Evolutionary conservation across 2,888 invertebrate species (phyloP).

Genomic region (Cotesia congregata): DNA sequence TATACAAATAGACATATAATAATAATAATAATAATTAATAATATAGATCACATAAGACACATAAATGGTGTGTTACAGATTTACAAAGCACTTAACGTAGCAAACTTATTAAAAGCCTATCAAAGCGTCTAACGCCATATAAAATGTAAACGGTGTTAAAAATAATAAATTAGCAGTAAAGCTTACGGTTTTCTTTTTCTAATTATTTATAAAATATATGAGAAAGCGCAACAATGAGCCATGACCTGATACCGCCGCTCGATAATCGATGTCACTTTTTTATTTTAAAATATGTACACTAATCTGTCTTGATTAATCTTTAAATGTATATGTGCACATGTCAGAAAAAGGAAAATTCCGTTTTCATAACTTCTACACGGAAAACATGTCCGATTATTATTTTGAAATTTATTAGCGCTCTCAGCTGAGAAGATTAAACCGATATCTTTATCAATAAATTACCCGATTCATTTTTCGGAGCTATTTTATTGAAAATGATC

Average conservation of each 20-base stretch:
- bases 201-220: constrained; percentile 18
- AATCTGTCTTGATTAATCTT: constrained; percentile 1
- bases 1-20: background rate
- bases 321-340: background rate
- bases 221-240: constrained; percentile 31
- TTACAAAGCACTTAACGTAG: background rate
- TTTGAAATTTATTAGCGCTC: background rate
- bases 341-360: no score
- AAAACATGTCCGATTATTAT: background rate
- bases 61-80: background rate
- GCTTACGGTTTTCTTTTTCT: background rate
- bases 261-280: constrained; percentile 26
- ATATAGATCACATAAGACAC: background rate
- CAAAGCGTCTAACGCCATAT: background rate
- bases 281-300: constrained; percentile 17
- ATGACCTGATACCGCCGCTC: constrained; percentile 30
- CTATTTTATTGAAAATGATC: no score
- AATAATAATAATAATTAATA: no score
- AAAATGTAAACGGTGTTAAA: background rate
- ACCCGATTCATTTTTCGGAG: no score
- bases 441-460: no score
- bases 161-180: constrained; percentile 2
- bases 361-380: no score
- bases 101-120: background rate
- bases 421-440: no score